Evolutionary conservation across 2,113 vertebrate genomes (phyloP), one percentile per base, ranked within the genome.

Genomic region (Acinonyx jubatus): DNA sequence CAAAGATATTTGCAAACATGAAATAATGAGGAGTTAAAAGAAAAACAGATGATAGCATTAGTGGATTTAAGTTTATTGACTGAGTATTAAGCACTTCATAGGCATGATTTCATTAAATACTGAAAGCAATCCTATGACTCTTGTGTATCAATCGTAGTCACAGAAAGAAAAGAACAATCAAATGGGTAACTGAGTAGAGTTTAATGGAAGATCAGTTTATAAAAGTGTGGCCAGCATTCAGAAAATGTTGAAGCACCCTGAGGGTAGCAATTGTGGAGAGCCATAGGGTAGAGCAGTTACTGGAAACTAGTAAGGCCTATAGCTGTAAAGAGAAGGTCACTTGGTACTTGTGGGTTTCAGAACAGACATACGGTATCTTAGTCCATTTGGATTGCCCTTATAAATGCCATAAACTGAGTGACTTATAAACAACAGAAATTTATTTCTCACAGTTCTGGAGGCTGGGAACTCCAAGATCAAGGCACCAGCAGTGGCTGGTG

Each of bases 161-260:
- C 29, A 76, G 79, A 94, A 76, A 76, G 45, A 69, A 97, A 73
- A 87, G 14, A 68, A 76, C 13, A 91, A 91, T 74, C 27, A 89
- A 63, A 81, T 45, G 55, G 10, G n/a, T 16, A 63, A 83, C 18
- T 73, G 63, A 91, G 63, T 21, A 63, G 18, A 83, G 36, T 71
- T 78, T 71, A 88, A 82, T 45, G 15, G 68, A 91, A 29, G 23
- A 86, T 16, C 14, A 69, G 52, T 74, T 82, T 87, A 65, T 93
- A 91, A 65, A 93, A 69, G 25, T 81, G 61, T 38, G 50, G 21
- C 5, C 52, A 79, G 45, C 45, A 79, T 41, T 57, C 80, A 91
- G 25, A 82, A 79, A 83, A 38, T 10, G 69, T 65, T 50, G 74
- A 68, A 81, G 36, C 2, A 48, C 36, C 41, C 29, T 57, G 45